Evolutionary conservation across 2,113 vertebrate species (phyloP).

Genomic region (Cebidichthys violaceus): DNA sequence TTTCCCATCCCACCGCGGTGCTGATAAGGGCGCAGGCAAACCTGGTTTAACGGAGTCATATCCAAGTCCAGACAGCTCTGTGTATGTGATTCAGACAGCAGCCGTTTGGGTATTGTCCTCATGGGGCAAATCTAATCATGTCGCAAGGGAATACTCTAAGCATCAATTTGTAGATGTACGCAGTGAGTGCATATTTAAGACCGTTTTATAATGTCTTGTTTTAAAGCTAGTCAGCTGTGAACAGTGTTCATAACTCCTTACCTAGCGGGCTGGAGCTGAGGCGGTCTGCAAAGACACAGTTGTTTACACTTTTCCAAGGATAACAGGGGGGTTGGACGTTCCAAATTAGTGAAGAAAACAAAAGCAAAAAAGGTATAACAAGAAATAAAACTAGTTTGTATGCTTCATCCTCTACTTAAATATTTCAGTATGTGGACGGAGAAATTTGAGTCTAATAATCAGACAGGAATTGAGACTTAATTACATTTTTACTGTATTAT

Average conservation of each 20-base stretch:
- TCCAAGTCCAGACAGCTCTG: conserved; percentile 35
- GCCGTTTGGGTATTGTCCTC: conserved; percentile 8
- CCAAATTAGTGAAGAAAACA: background rate
- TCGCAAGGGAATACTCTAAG: background rate
- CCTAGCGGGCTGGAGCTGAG: too few species aligned
- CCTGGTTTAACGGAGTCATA: conserved; percentile 34
- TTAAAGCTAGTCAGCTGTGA: background rate
- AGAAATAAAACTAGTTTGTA: background rate
- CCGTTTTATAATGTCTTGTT: background rate
- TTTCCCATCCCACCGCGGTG: conserved; percentile 13
- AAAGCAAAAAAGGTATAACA: background rate
- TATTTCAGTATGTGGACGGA: background rate
- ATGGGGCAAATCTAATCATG: background rate
- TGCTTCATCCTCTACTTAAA: background rate
- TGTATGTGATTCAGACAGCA: background rate
- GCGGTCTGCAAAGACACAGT: too few species aligned
- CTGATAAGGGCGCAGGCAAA: conserved; percentile 32
- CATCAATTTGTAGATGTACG: background rate
- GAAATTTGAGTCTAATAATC: background rate
- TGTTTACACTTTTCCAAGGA: background rate
- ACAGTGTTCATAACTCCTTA: too few species aligned
- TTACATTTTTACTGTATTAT: background rate
- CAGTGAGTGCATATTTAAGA: background rate
- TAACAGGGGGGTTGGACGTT: background rate
- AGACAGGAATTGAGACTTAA: background rate